These are phyloP conservation scores for Sussaba pulchella DNA, from an alignment of 2,888 invertebrate species.

Conservation along the genomic window DNA sequence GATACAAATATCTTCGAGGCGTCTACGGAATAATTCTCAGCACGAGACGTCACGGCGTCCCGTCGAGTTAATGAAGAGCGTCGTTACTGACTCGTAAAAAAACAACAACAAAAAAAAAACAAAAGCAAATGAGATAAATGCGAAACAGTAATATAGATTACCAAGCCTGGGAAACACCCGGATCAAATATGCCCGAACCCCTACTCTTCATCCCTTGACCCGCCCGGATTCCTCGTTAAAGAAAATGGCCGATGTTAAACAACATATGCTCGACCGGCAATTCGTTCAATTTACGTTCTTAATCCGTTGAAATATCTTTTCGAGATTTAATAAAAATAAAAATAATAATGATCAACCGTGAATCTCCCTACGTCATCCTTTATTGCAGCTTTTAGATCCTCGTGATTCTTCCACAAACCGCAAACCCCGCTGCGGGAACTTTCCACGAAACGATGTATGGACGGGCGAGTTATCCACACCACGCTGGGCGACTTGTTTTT, in stretches of 20 bases:
- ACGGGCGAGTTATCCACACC: not conserved
- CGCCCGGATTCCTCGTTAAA: not conserved
- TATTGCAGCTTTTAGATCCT: slow-evolving; percentile 29
- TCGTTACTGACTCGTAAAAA: slow-evolving; percentile 37
- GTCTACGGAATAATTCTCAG: slow-evolving; percentile 43
- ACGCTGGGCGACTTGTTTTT: not conserved
- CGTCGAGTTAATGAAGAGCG: slow-evolving; percentile 55
- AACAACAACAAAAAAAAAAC: slow-evolving; percentile 19
- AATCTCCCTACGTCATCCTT: slow-evolving; percentile 21
- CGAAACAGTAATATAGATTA: not conserved
- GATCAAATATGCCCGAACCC: not conserved
- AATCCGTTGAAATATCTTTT: slow-evolving; percentile 17
- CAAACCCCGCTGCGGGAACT: not conserved
- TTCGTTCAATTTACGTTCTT: slow-evolving; percentile 43
- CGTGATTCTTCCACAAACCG: not conserved
- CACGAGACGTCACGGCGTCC: slow-evolving; percentile 16
- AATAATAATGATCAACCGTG: not conserved
- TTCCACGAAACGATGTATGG: slow-evolving; percentile 37
- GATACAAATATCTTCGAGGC: slow-evolving; percentile 47
- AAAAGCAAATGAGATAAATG: not conserved
- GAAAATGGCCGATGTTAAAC: slow-evolving; percentile 29
- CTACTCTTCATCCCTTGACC: slow-evolving; percentile 1
- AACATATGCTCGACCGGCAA: slow-evolving; percentile 14
- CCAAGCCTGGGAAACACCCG: not conserved
- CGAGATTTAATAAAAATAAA: not conserved